Base-by-base conservation (phyloP, 2,888 invertebrate species). In the Auanema freiburgensis region DNA sequence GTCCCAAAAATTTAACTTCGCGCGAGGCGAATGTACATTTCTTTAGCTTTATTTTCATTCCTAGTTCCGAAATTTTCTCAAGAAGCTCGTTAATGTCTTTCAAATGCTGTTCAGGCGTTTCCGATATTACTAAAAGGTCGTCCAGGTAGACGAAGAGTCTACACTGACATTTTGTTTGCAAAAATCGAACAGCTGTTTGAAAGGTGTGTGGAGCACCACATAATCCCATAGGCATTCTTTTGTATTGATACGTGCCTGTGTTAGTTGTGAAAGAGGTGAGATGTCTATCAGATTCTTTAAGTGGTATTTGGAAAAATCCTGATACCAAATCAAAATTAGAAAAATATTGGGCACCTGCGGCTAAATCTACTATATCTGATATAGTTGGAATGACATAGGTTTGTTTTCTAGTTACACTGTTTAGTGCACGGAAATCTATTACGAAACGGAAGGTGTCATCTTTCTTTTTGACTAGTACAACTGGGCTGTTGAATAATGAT, bases 1-100 rank as follows among this genome's bases (percentile, higher is more conserved):
- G 33, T 55, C 76, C 76, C 14, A 74, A 57, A 43, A 71, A 76
- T 33, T 55, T 46, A 3, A 76, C 60, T 55, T 73, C 71, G 16
- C 14, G 18, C 4, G 33, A 43, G 1, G 57, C 76, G 40, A 68
- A 69, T 5, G 23, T 46, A 53, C 75, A 71, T 43, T 76, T 76
- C 14, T 53, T 40, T 0, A 67, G 49, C 21, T 58, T 57, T 0
- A 71, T 21, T 53, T 71, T 74, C 51, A 76, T 25, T 11, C 67
- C 71, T 41, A 62, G 56, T n/a, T 63, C 18, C 1, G 23, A 23
- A 21, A 74, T 55, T 2, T 50, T 54, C 11, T 21, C 23, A 6
- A 74, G 43, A 33, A 74, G 54, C 46, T 69, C 61, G 3, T 66
- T 55, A n/a, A 74, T 44, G 63, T 74, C 74, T n/a, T 21, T 11